Evolutionary conservation across 1,140 invertebrate species (phyloP), one percentile per base, ranked within the genome.

Genomic region (Trissolcus basalis): DNA sequence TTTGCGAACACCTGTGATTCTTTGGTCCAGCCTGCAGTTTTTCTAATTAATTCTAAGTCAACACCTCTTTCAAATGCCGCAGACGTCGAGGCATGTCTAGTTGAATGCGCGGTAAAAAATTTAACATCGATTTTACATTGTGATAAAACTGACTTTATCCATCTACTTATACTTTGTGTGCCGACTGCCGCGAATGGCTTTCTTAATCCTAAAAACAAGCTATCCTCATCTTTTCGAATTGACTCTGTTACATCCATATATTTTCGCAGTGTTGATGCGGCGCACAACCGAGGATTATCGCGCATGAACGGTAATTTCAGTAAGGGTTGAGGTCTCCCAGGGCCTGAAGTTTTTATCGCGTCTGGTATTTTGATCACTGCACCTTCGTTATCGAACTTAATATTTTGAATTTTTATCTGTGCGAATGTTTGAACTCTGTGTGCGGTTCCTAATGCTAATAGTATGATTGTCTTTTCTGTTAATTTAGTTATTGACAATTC

Each of bases 361-460:
- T 78, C 65, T 10, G 65, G 36, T 11, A 80, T 73, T 16, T 55
- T 47, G 16, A 78, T 76, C 39, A 54, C 36, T 12, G 63, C 32
- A 4, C 53, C 43, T 12, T 49, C 39, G 10, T 54, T 47, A 12
- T 43, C 14, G 0, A 43, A 39, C 35, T 51, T 32, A 13, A 77
- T 77, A 56, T 77, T 74, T 13, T 12, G 4, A 0, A 67, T 16
- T 45, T 56, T 73, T 2, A 79, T 79, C 9, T 60, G 14, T 8
- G 69, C 15, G 1, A 79, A 63, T 4, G 78, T 73, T 45, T 76
- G 73, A 8, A 59, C 53, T 19, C 73, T 65, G 12, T 79, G 78
- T 3, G 69, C 73, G 6, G 78, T 73, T n/a, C 10, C 58, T 56
- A 74, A 58, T 4, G 77, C 70, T 71, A 75, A 59, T 51, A 80